Base-by-base conservation (phyloP, 1,140 invertebrate genomes). In the Drosophila leontia region DNA sequence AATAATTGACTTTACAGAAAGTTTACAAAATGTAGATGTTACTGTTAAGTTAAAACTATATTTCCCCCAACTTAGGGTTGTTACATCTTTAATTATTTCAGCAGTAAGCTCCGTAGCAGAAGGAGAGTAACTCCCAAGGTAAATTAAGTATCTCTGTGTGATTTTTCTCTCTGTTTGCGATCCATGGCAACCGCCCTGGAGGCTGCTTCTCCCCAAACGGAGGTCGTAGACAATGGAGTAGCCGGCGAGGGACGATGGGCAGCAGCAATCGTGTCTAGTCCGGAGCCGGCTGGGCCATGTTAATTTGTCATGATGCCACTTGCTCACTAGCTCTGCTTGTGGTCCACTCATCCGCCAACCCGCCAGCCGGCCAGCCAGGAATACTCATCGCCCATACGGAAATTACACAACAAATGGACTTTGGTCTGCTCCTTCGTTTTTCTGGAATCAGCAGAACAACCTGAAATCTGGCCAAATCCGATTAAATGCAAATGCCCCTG, bases 401-500 rank as follows among this genome's bases (percentile, higher is more conserved):
- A 81, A 80, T 88, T 88, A 75, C 85, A 88, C 80, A 88, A 88
- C 85, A 88, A 90, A 82, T 88, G 83, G 75, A 78, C 79, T 80
- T 77, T 71, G 72, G 65, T 67, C 44, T 55, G 45, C 48, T 45
- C 42, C 50, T 67, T 77, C 69, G 62, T 72, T 60, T 60, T 70
- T 35, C 69, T 61, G 64, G 64, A 61, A 78, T 78, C 74, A 68
- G 63, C 50, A 77, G 63, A 69, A 78, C 75, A 78, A 87, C 85
- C 83, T 90, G 84, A 90, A 88, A 88, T 88, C 84, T 88, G 80
- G 50, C 63, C 77, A 88, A 88, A 88, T 88, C 85, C 84, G 84
- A 88, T 88, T 88, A 88, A 90, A 88, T 88, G 84, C 84, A 88
- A 90, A 88, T 88, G 80, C 64, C 67, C 53, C 53, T 65, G 48